phyloP scores from a whole-genome alignment of 2,888 invertebrate genomes.

The Rhodophaea formosa region DNA sequence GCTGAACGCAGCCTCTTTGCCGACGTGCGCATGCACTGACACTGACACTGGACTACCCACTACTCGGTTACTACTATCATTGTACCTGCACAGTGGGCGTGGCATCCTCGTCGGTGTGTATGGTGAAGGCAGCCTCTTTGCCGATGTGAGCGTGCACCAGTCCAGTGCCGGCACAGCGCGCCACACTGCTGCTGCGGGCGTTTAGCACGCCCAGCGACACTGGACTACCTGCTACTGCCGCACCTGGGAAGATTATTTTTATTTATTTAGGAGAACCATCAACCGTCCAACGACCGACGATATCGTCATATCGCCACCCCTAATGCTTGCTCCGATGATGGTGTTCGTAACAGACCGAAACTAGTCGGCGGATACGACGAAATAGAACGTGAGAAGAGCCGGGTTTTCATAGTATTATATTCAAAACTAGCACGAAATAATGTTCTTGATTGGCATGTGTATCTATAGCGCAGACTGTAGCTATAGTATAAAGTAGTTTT shows the following conservation, averaged over 20 bases:
- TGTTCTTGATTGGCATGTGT: too few relatives aligned
- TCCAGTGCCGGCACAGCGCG: constrained; percentile 85
- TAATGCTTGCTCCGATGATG: too few relatives aligned
- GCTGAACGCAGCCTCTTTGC: constrained; percentile 86
- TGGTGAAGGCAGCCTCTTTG: constrained; percentile 86
- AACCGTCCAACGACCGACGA: too few relatives aligned
- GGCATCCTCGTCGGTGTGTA: constrained; percentile 78
- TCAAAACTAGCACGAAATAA: too few relatives aligned
- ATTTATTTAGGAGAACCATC: too few relatives aligned
- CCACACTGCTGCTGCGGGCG: constrained; percentile 64
- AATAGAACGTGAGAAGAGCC: too few relatives aligned
- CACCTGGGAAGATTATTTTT: constrained; percentile 54
- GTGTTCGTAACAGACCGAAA: too few relatives aligned
- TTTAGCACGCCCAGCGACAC: constrained; percentile 76
- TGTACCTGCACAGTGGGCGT: constrained; percentile 84
- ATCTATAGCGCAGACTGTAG: too few relatives aligned
- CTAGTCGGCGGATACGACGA: too few relatives aligned
- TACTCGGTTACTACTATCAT: constrained; percentile 48
- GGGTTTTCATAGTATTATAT: too few relatives aligned
- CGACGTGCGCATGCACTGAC: constrained; percentile 86
- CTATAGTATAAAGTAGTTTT: too few relatives aligned
- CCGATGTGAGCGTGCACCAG: constrained; percentile 86
- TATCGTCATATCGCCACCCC: too few relatives aligned
- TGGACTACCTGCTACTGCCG: constrained; percentile 82
- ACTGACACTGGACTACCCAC: constrained; percentile 83